Base-by-base conservation (phyloP, 2,888 invertebrate genomes). In the Hydropsyche betteni region DNA sequence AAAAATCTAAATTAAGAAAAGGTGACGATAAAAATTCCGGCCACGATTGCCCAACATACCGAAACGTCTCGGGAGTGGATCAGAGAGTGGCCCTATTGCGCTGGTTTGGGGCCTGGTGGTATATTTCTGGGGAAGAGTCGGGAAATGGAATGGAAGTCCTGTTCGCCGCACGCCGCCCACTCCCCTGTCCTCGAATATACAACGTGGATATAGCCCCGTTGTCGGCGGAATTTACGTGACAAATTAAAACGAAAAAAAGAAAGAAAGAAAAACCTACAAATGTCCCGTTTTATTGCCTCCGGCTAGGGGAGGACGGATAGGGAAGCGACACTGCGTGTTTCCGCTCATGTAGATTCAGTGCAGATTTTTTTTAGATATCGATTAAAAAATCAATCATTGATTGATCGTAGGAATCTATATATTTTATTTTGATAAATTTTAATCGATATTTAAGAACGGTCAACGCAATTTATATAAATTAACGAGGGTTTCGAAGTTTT, bases 1-100 rank as follows among this genome's bases (percentile, higher is more conserved):
- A 72, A 74, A 74, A 76, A 76, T 74, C 74, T 74, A 74, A 76
- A 76, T 74, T 76, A 70, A 76, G 70, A 51, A 58, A 74, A 76
- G 76, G 74, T 71, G 74, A 70, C 71, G 74, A 74, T 76, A 74
- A 74, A 76, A 74, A 76, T 76, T 76, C 76, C 71, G 44, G 69
- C 55, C 76, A 76, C 76, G 76, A 76, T 74, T 76, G 74, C 34
- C 64, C 50, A 70, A 53, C 74, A 76, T 76, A 70, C 74, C 76
- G 68, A 68, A 74, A 71, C 74, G 76, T 74, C 61, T 69, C 64
- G 33, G 38, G 74, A 69, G 64, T 69, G 70, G 70, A 70, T 70
- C 70, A 70, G 70, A 70, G 74, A 76, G 68, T 76, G 74, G 61
- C 34, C 44, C 44, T 36, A 36, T 38, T 44, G 44, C 7, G 44